These are phyloP conservation scores for Yasuhikotakia modesta DNA, from an alignment of 2,797 vertebrate species.

Conservation along the genomic window DNA sequence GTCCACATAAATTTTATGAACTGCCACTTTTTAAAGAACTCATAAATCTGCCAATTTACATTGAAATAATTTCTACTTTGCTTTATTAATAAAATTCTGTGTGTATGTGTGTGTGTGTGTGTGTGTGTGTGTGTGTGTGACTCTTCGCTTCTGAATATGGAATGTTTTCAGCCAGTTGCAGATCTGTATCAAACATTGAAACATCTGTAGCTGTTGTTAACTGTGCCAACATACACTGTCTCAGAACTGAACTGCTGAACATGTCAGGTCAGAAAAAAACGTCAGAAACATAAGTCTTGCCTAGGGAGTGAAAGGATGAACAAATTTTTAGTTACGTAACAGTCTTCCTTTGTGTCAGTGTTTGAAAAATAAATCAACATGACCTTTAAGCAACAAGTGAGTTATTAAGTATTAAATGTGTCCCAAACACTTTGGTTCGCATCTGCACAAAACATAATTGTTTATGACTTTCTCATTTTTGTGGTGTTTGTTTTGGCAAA, in stretches of 20 bases:
- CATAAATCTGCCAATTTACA: background rate
- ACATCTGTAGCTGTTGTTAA: background rate
- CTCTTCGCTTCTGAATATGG: conserved; percentile 1
- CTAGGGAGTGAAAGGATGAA: conserved; percentile 34
- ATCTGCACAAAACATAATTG: background rate
- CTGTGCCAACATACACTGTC: background rate
- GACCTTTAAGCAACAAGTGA: background rate
- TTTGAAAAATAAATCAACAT: background rate
- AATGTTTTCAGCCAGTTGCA: conserved; percentile 5
- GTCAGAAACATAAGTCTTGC: background rate
- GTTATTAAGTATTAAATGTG: background rate
- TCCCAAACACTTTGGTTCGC: conserved; percentile 2
- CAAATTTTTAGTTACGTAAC: too few relatives aligned
- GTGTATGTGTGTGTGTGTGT: background rate
- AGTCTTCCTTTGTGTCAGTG: too few relatives aligned
- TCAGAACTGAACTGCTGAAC: too few relatives aligned
- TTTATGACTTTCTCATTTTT: background rate
- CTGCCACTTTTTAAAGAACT: background rate
- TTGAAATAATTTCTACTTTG: too few relatives aligned
- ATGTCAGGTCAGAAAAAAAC: too few relatives aligned
- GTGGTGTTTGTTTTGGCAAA: too few relatives aligned
- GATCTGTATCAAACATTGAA: background rate
- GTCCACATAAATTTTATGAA: background rate
- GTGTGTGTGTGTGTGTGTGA: background rate
- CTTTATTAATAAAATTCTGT: background rate